These are phyloP conservation scores for Aphelenchoides besseyi DNA, from an alignment of 1,140 invertebrate species.

Conservation along the genomic window DNA sequence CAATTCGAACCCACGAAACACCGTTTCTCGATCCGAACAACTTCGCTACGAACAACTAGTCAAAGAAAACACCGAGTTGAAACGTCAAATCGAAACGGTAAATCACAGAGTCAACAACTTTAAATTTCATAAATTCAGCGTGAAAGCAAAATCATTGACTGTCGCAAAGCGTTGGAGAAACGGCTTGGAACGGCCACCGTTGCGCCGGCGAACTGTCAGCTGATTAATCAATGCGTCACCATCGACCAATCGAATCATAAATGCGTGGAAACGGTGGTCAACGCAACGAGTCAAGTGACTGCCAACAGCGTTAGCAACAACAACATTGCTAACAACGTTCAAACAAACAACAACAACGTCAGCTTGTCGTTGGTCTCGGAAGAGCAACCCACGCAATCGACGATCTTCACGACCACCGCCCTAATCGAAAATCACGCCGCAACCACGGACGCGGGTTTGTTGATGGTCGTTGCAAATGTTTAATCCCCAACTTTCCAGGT, in stretches of 20 bases:
- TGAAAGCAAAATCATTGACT: constrained; percentile 51
- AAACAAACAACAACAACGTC: constrained; percentile 31
- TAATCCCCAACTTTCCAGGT: constrained; percentile 35
- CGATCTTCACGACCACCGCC: constrained; percentile 52
- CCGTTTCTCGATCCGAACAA: constrained; percentile 70
- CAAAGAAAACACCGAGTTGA: constrained; percentile 89
- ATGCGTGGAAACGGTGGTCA: constrained; percentile 13
- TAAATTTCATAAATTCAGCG: constrained; percentile 44
- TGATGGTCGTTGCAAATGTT: not conserved
- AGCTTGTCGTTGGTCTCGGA: constrained; percentile 28
- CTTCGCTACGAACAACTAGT: constrained; percentile 88
- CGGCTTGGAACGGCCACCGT: constrained; percentile 22
- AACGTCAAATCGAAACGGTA: constrained; percentile 86
- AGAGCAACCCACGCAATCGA: constrained; percentile 33
- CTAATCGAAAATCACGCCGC: constrained; percentile 46
- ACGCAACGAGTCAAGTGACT: not conserved
- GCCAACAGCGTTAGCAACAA: constrained; percentile 12
- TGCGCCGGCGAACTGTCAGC: not conserved
- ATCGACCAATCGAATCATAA: constrained; percentile 5
- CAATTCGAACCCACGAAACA: constrained; percentile 6
- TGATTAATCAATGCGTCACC: constrained; percentile 6
- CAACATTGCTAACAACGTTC: constrained; percentile 16
- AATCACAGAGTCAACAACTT: constrained; percentile 37
- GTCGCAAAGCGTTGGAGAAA: constrained; percentile 43
- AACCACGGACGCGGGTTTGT: constrained; percentile 36